Conservation (phyloP, 30 jellyfish, hydroid and myxozoan genomes). For the Aurelia aurita complex sp. Pacific region DNA sequence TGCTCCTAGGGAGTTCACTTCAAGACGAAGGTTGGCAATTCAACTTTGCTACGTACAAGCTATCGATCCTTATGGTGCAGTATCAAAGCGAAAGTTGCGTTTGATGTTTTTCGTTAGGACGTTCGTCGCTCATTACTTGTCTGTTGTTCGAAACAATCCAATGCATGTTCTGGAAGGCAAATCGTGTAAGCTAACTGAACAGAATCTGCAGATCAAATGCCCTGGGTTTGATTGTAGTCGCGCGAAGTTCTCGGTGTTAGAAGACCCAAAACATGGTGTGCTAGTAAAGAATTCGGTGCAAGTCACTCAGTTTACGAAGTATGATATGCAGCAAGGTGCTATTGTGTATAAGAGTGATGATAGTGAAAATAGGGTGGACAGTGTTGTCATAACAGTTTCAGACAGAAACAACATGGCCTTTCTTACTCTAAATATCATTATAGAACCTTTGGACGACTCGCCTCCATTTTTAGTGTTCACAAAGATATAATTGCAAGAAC, state of each 20-base stretch:
- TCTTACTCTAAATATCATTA: constrained; percentile 23
- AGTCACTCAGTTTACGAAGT: constrained; percentile 24
- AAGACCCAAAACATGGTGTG: constrained; percentile 45
- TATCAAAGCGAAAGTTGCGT: constrained; percentile 39
- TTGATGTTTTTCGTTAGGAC: constrained; percentile 39
- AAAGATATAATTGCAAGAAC: constrained; percentile 30
- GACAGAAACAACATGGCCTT: constrained; percentile 50
- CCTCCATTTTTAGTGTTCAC: constrained; percentile 58
- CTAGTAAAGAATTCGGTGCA: not conserved
- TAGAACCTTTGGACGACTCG: constrained; percentile 66
- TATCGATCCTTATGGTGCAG: constrained; percentile 28
- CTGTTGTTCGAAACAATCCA: constrained; percentile 48
- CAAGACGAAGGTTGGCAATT: constrained; percentile 20
- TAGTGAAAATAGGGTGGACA: constrained; percentile 52
- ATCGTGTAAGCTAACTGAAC: constrained; percentile 7
- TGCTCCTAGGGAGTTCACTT: constrained; percentile 33
- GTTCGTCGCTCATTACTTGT: constrained; percentile 34
- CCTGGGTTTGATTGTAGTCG: constrained; percentile 38
- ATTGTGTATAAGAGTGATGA: constrained; percentile 45
- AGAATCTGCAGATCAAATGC: constrained; percentile 30
- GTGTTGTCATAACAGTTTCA: constrained; percentile 30
- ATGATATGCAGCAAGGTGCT: constrained; percentile 3
- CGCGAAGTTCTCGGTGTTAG: constrained; percentile 42
- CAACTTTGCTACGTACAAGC: constrained; percentile 40
- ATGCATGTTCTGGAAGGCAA: constrained; percentile 56